A percentile compares a stretch with the other conserved stretches of the same genome.
Conservation (phyloP, 2,113 vertebrate genomes). For the Centropus bengalensis region DNA sequence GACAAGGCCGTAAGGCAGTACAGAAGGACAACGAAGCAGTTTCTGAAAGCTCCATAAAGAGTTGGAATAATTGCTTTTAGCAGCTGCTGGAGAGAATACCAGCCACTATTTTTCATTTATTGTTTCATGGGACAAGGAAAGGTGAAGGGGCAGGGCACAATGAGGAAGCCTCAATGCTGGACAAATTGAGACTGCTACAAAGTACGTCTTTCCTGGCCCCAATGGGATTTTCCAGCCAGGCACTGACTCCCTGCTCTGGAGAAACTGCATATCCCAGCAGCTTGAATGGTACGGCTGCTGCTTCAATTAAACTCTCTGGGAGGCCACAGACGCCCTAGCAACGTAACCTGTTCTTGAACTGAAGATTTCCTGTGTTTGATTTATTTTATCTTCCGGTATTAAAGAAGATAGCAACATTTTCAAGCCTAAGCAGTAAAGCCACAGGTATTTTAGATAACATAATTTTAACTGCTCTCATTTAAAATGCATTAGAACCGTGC, state of each 20-base stretch:
- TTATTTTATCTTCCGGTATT: constrained; percentile 29
- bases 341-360: constrained; percentile 52
- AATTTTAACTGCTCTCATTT: constrained; percentile 29
- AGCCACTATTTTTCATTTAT: constrained; percentile 43
- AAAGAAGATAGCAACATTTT: constrained; percentile 41
- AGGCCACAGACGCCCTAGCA: constrained; percentile 45
- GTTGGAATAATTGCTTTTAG: constrained; percentile 40
- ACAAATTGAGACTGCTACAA: constrained; percentile 49
- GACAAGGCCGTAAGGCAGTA: not conserved
- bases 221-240: constrained; percentile 50
- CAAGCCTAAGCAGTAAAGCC: constrained; percentile 16
- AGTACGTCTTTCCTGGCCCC: constrained; percentile 29
- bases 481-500: constrained; percentile 7
- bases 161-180: not conserved
- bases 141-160: constrained; percentile 53
- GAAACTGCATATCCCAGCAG: constrained; percentile 38
- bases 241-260: not conserved
- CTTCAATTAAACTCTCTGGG: constrained; percentile 54
- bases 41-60: constrained; percentile 42
- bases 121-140: constrained; percentile 41
- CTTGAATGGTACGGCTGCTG: not conserved
- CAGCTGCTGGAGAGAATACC: constrained; percentile 23
- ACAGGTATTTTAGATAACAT: constrained; percentile 37
- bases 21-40: not conserved
- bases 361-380: constrained; percentile 29